Evolutionary conservation across 2,797 vertebrate genomes (phyloP), one percentile per base, ranked within the genome.

Genomic region (Clarias fuscus): DNA sequence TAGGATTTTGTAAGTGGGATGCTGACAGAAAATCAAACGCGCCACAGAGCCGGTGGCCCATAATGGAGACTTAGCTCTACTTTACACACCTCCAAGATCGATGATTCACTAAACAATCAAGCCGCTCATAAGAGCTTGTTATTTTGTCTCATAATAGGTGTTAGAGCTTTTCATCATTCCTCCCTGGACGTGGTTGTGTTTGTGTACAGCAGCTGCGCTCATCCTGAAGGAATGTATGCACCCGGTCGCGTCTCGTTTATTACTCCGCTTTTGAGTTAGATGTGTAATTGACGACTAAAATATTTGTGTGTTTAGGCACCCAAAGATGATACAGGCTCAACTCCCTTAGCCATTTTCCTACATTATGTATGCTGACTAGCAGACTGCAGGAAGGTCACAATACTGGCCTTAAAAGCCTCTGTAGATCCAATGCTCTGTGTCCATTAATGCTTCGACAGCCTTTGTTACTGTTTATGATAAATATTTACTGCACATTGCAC

Each of bases 21-120:
- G 94, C 93, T 96, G 95, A 95, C 94, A 95, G 94, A 94, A 95
- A 96, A 95, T 95, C 93, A 95, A 95, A 95, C 93, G 93, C 93
- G 91, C 92, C 93, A 93, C 93, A 92, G 92, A 91, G 87, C 92
- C 91, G 89, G 90, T 91, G 85, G 93, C 92, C 92, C 91, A 93
- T 95, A 95, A 96, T 95, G 93, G 93, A 93, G 94, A 95, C 94
- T 94, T 94, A 95, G 94, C 94, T 94, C 92, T 94, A 94, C 94
- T 95, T 96, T 95, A 94, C 94, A 94, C 94, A 93, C 93, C 93
- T 94, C 93, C 93, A 95, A 95, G 93, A 95, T 94, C 91, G 92
- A 94, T 91, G 92, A 93, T 95, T 95, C 93, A 92, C 88, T 94
- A 93, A 95, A 95, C 94, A 95, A 95, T 96, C 95, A 95, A 93